phyloP scores from a whole-genome alignment of 2,888 invertebrate species.

The Drosophila trichaetosa region DNA sequence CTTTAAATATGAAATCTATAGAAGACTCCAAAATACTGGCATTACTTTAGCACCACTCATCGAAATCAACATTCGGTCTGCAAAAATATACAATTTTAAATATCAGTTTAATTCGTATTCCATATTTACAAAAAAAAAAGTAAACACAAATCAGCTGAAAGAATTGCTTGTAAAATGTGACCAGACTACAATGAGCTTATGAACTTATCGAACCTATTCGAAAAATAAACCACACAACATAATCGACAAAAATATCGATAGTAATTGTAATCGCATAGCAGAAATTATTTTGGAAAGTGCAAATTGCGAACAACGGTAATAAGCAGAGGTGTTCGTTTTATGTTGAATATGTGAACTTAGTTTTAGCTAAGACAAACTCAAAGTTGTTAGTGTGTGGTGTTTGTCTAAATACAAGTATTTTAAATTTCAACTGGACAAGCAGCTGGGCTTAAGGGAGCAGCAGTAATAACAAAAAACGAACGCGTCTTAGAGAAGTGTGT shows the following conservation, averaged over 20 bases:
- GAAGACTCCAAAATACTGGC: background rate
- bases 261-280: slow-evolving; percentile 31
- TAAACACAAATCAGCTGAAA: slow-evolving; percentile 46
- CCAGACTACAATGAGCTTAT: slow-evolving; percentile 19
- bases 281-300: slow-evolving; percentile 55
- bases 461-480: slow-evolving; percentile 33
- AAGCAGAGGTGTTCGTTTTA: slow-evolving; percentile 8
- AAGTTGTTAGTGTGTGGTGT: background rate
- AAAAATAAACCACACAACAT: background rate
- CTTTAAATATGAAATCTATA: background rate
- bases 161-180: slow-evolving; percentile 8
- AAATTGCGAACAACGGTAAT: slow-evolving; percentile 56
- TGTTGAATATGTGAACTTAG: slow-evolving; percentile 1
- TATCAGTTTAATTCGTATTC: background rate
- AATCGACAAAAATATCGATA: slow-evolving; percentile 34
- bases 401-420: slow-evolving; percentile 25
- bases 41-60: background rate
- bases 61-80: too few relatives aligned
- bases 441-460: slow-evolving; percentile 39
- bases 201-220: slow-evolving; percentile 26
- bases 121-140: slow-evolving; percentile 28
- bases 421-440: slow-evolving; percentile 9
- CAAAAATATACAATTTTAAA: background rate
- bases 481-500: slow-evolving; percentile 41
- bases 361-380: background rate